A percentile compares a stretch with the other conserved stretches of the same genome.
phyloP scores from a whole-genome alignment of 2,113 vertebrate species.

The Mesoclemmys tuberculata region DNA sequence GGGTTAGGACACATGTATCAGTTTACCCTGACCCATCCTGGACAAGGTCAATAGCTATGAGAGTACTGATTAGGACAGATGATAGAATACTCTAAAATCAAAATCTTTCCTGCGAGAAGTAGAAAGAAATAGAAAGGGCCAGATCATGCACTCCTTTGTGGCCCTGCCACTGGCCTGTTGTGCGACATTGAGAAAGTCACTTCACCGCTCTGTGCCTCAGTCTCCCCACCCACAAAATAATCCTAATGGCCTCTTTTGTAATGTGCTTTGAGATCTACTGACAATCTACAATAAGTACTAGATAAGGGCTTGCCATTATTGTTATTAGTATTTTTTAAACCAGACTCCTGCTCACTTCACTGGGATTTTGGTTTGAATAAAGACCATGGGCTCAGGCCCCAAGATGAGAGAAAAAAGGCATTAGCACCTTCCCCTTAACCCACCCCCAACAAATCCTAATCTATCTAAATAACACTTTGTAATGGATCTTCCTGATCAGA shows the following conservation, averaged over 20 bases:
- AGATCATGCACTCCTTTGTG: constrained; percentile 32
- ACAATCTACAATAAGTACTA: neutral
- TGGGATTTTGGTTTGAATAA: neutral
- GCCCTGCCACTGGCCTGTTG: neutral
- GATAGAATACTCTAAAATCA: neutral
- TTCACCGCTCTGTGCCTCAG: neutral
- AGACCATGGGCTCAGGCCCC: neutral
- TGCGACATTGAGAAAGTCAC: neutral
- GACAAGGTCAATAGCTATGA: neutral
- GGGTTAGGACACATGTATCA: neutral
- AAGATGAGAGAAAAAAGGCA: no score
- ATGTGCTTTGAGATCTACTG: neutral
- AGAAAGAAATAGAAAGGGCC: constrained; percentile 43
- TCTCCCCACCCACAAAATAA: neutral
- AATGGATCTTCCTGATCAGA: neutral
- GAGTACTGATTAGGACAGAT: constrained; percentile 19
- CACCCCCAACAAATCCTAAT: neutral
- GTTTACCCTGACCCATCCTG: neutral
- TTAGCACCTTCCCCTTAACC: no score
- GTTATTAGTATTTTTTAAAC: neutral
- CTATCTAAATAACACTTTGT: constrained; percentile 35
- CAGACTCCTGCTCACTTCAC: neutral
- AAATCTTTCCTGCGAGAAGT: constrained; percentile 32
- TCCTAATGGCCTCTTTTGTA: neutral
- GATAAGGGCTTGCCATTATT: neutral